These are phyloP conservation scores for Periophthalmus magnuspinnatus DNA, from an alignment of 2,797 vertebrate species.

Conservation along the genomic window DNA sequence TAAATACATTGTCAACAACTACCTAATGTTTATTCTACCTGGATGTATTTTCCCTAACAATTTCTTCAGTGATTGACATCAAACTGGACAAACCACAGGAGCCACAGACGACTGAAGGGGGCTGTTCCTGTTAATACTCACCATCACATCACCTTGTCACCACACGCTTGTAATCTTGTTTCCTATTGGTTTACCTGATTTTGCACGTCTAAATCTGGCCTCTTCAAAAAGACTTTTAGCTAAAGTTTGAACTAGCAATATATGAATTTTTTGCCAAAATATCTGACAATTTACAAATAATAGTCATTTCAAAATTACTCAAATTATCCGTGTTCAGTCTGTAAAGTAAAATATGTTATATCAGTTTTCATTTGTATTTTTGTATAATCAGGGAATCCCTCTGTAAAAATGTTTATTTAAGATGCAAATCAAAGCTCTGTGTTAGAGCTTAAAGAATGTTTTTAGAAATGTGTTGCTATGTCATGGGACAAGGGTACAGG, in stretches of 20 bases:
- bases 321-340: conserved; percentile 71
- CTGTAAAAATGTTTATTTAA: conserved; percentile 46
- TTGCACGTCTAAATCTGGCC: conserved; percentile 80
- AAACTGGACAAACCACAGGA: conserved; percentile 88
- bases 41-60: conserved; percentile 74
- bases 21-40: no score
- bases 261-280: conserved; percentile 82
- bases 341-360: conserved; percentile 46
- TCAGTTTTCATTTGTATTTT: conserved; percentile 81
- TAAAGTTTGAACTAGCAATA: conserved; percentile 69
- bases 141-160: conserved; percentile 64
- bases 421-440: conserved; percentile 50
- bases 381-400: conserved; percentile 80
- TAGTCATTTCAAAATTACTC: conserved; percentile 30
- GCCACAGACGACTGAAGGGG: conserved; percentile 81
- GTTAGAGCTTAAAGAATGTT: conserved; percentile 39
- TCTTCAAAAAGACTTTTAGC: conserved; percentile 74
- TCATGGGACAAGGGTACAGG: conserved; percentile 11
- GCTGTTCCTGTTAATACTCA: conserved; percentile 89
- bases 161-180: conserved; percentile 88
- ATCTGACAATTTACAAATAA: conserved; percentile 54
- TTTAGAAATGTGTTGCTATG: conserved; percentile 20
- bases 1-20: conserved; percentile 8
- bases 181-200: conserved; percentile 85
- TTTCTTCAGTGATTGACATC: conserved; percentile 85